Conservation (phyloP, 1,140 invertebrate species). For the Mesaphorura yosii region DNA sequence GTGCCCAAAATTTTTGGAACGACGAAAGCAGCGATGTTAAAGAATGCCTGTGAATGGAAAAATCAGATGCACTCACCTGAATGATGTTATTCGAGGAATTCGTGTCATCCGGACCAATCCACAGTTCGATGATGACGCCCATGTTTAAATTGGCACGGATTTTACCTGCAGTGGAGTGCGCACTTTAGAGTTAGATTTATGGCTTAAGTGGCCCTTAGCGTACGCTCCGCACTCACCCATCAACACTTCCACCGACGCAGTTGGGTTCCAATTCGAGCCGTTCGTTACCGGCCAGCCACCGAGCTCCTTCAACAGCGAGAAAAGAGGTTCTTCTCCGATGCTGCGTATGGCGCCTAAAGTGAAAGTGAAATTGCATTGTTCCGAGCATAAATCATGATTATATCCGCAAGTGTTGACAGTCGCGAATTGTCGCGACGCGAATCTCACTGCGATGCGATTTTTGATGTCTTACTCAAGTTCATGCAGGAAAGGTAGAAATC, state of each 20-base stretch:
- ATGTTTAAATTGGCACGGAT: slow-evolving; percentile 60
- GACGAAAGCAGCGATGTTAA: too few relatives aligned
- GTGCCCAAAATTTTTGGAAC: too few relatives aligned
- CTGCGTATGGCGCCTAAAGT: slow-evolving; percentile 44
- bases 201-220: not conserved
- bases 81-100: slow-evolving; percentile 74
- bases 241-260: slow-evolving; percentile 49
- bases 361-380: not conserved
- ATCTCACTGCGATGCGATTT: not conserved
- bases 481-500: slow-evolving; percentile 74
- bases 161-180: slow-evolving; percentile 38
- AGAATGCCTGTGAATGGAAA: too few relatives aligned
- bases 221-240: slow-evolving; percentile 33
- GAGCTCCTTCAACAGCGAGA: slow-evolving; percentile 45
- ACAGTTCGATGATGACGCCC: slow-evolving; percentile 61
- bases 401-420: not conserved
- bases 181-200: slow-evolving; percentile 1
- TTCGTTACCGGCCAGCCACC: slow-evolving; percentile 68
- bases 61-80: slow-evolving; percentile 46
- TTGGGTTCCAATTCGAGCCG: slow-evolving; percentile 45
- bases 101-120: slow-evolving; percentile 74
- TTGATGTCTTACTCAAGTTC: slow-evolving; percentile 62
- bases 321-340: slow-evolving; percentile 53
- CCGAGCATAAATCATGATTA: not conserved
- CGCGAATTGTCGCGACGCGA: too few relatives aligned